Evolutionary conservation across 2,888 invertebrate species (phyloP).

Genomic region (Bugula neritina): DNA sequence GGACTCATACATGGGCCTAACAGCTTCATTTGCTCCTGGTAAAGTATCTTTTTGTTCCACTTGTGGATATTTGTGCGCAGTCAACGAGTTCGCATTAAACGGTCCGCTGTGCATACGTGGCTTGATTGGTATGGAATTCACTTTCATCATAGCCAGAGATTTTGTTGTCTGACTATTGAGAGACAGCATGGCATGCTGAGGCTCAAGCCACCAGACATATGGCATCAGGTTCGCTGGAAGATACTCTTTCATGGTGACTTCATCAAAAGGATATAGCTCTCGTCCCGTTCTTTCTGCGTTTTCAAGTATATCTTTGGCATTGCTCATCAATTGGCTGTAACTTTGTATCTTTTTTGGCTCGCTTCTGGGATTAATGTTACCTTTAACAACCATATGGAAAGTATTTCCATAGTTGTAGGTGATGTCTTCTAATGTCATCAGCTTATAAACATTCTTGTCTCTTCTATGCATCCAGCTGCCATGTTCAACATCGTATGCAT

Average conservation of each 20-base stretch:
- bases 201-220: constrained; percentile 25
- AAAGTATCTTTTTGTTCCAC: background rate
- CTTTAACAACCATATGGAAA: constrained; percentile 18
- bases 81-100: background rate
- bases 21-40: background rate
- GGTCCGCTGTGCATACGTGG: constrained; percentile 11
- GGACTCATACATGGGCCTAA: background rate
- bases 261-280: constrained; percentile 22
- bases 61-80: background rate
- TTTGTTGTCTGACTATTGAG: constrained; percentile 6
- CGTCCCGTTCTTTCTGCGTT: background rate
- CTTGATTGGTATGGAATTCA: background rate
- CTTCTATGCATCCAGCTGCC: constrained; percentile 12
- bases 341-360: background rate
- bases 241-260: constrained; percentile 22
- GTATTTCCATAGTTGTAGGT: background rate
- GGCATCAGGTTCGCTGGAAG: background rate
- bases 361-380: constrained; percentile 22
- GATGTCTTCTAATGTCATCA: constrained; percentile 11
- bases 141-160: constrained; percentile 6
- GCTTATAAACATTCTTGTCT: background rate
- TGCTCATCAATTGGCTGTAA: background rate
- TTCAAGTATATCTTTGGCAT: background rate
- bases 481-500: constrained; percentile 14
- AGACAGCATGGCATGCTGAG: constrained; percentile 12